Evolutionary conservation across 2,888 invertebrate species (phyloP), one percentile per base, ranked within the genome.

Genomic region (Diadegma fenestrale): DNA sequence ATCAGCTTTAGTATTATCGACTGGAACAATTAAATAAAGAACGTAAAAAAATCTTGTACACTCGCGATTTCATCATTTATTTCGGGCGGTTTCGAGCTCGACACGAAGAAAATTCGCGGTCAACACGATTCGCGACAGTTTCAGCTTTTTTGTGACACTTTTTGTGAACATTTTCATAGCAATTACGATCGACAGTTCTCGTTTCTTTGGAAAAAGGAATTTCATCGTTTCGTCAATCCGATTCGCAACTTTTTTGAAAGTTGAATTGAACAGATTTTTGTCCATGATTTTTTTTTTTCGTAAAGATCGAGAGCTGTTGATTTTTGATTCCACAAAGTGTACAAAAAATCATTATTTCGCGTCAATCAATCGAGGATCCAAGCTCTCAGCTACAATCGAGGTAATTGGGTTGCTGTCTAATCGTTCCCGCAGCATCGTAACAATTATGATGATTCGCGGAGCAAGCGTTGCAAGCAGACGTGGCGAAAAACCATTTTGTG

Each of bases 321-420:
- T 76, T 17, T 26, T 17, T 26, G 37, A 43, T 78, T 45, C 78
- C 54, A 64, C 73, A 66, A 79, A 76, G 54, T 58, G 54, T 73
- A 45, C 8, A 71, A 85, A 80, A 85, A 80, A 85, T 73, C 82
- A 12, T 80, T 72, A 45, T 12, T 71, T 54, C 26, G 41, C 37
- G 64, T 54, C 77, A 26, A 54, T 43, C 26, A 30, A 64, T 77
- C 19, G 63, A 81, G 76, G 61, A 43, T 63, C 72, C 51, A 66
- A 66, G 76, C 73, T 78, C 77, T 86, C 58, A 45, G 19, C 75
- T 48, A 78, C 51, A 78, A 83, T 77, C 77, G 86, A 86, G 86
- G 86, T 86, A 86, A 76, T 86, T 73, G 76, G 68, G 85, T 86
- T 86, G 82, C 64, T 82, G 66, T 82, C 79, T 58, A 14, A 71